phyloP scores from a whole-genome alignment of 2,797 vertebrate species.

The Anas bernieri region DNA sequence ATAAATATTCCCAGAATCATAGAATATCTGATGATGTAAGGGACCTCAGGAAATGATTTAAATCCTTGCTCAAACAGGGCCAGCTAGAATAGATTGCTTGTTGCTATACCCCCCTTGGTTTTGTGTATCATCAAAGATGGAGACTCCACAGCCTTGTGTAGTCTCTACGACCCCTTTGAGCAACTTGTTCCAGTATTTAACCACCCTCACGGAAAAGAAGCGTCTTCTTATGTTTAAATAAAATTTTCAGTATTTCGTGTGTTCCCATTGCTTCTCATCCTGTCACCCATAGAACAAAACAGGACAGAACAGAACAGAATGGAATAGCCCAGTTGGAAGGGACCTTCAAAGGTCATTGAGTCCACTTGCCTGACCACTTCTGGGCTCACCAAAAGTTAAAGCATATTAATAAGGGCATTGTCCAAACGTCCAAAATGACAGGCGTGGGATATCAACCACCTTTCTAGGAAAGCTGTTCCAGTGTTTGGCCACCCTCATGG shows the following conservation, averaged over 20 bases:
- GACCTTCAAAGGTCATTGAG: not conserved
- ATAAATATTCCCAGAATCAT: not conserved
- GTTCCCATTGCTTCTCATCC: not conserved
- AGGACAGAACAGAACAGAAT: no score
- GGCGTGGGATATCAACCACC: no score
- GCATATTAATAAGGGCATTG: no score
- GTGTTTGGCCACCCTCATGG: no score
- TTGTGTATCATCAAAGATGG: not conserved
- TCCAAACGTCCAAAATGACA: no score
- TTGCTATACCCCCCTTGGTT: not conserved
- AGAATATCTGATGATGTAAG: not conserved
- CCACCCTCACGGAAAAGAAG: not conserved
- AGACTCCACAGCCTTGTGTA: not conserved
- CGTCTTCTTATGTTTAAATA: not conserved
- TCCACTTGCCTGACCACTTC: no score
- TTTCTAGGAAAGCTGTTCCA: no score
- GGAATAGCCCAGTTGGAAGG: not conserved
- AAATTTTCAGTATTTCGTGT: not conserved
- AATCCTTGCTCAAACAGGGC: not conserved
- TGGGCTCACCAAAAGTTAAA: no score
- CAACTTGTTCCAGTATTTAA: not conserved
- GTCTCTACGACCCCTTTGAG: not conserved
- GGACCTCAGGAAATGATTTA: not conserved
- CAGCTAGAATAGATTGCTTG: not conserved
- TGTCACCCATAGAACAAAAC: not conserved